phyloP scores from a whole-genome alignment of 2,888 invertebrate genomes.

The Heliconius aoede region DNA sequence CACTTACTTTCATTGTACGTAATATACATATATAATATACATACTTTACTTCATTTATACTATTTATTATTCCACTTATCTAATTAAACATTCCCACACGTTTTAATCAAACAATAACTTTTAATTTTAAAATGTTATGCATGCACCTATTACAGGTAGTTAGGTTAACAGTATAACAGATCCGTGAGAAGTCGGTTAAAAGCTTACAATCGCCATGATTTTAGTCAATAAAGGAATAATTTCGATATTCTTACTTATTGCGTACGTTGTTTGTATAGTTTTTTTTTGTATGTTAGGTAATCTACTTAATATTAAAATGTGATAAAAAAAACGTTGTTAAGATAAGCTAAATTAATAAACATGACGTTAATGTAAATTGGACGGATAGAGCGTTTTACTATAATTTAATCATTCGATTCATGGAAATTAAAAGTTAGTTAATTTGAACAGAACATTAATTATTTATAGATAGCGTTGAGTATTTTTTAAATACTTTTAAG shows the following conservation, averaged over 20 bases:
- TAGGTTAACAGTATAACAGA: conserved; percentile 78
- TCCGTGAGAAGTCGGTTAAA: conserved; percentile 79
- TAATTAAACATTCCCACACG: conserved; percentile 83
- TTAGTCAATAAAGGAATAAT: conserved; percentile 13
- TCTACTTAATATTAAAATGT: conserved; percentile 20
- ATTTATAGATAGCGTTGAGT: conserved; percentile 17
- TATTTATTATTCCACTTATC: conserved; percentile 79
- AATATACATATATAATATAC: conserved; percentile 57
- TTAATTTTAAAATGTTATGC: conserved; percentile 81
- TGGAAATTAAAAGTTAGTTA: conserved; percentile 23
- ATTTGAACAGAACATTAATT: conserved; percentile 24
- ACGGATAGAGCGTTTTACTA: conserved; percentile 24
- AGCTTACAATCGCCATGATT: conserved; percentile 58
- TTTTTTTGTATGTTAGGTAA: neutral
- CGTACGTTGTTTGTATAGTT: neutral
- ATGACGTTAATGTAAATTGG: conserved; percentile 25
- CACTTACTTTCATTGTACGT: conserved; percentile 72
- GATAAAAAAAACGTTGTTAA: conserved; percentile 16
- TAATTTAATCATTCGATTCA: conserved; percentile 25
- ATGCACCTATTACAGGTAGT: conserved; percentile 77
- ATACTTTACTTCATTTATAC: conserved; percentile 71
- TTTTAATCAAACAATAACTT: conserved; percentile 80
- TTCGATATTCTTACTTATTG: neutral
- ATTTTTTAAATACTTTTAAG: conserved; percentile 9
- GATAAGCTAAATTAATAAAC: conserved; percentile 24